Conservation (phyloP, 2,888 invertebrate species). For the Acrobasis suavella region DNA sequence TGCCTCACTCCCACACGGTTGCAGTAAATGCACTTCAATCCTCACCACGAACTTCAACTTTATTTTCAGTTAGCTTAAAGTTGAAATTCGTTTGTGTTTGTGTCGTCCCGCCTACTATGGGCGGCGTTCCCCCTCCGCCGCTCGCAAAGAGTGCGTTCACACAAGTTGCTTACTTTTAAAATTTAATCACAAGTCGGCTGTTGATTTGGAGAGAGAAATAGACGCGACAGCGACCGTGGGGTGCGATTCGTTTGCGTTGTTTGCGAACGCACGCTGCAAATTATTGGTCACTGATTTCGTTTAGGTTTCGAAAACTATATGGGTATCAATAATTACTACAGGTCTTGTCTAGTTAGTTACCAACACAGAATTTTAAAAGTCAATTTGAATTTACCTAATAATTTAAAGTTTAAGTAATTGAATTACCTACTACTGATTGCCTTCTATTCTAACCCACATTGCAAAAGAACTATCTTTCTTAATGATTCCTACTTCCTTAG, state of each 20-base stretch:
- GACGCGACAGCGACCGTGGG: conserved; percentile 28
- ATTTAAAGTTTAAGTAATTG: too few species aligned
- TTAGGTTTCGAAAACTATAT: too few species aligned
- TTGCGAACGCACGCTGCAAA: conserved; percentile 8
- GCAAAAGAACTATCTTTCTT: too few species aligned
- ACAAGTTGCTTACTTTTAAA: conserved; percentile 74
- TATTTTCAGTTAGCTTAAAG: conserved; percentile 34
- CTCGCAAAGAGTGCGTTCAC: conserved; percentile 68
- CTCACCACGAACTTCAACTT: conserved; percentile 32
- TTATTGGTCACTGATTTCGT: too few species aligned
- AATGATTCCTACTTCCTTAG: too few species aligned
- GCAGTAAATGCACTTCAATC: conserved; percentile 63
- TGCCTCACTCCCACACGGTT: conserved; percentile 65
- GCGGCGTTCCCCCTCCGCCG: conserved; percentile 72
- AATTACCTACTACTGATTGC: too few species aligned
- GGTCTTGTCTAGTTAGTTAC: too few species aligned
- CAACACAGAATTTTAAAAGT: too few species aligned
- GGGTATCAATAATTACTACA: too few species aligned
- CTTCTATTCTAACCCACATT: too few species aligned
- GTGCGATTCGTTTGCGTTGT: conserved; percentile 11
- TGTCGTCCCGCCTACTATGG: conserved; percentile 75
- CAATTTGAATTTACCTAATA: too few species aligned
- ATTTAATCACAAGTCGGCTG: conserved; percentile 74
- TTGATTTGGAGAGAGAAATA: conserved; percentile 71
- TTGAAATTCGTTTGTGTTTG: conserved; percentile 37